Percentiles rank a stretch among this genome's conserved stretches.
These are phyloP conservation scores for Carettochelys insculpta DNA, from an alignment of 2,113 vertebrate species.

Conservation along the genomic window DNA sequence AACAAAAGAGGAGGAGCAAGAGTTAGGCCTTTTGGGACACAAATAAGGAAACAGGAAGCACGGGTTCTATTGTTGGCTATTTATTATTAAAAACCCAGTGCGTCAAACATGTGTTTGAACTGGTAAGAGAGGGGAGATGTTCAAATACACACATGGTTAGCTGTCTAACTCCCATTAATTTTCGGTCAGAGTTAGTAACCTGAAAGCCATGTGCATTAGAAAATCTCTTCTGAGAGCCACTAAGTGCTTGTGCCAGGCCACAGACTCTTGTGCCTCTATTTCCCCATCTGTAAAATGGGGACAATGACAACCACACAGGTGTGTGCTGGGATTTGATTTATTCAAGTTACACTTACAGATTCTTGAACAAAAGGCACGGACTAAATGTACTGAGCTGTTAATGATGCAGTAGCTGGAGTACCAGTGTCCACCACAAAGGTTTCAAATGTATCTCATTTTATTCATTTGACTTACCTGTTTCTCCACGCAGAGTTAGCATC, in stretches of 20 bases:
- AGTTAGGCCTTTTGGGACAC: not conserved
- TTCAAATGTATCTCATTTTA: not conserved
- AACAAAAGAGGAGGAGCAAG: not conserved
- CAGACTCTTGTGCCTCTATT: not conserved
- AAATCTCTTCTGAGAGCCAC: not conserved
- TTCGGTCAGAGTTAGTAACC: slow-evolving; percentile 16
- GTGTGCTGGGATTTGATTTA: not conserved
- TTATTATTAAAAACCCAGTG: not conserved
- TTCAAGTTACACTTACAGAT: not conserved
- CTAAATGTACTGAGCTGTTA: not conserved
- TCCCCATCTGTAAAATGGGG: not conserved
- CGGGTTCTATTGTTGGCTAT: not conserved
- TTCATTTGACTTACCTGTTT: not conserved
- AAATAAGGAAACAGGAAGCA: not conserved
- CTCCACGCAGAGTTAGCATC: not conserved
- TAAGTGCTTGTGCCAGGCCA: accelerated
- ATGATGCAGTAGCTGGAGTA: not conserved
- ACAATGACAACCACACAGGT: not conserved
- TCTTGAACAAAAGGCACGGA: not conserved
- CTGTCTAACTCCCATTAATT: slow-evolving; percentile 33
- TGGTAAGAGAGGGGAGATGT: not conserved
- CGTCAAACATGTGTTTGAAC: not conserved
- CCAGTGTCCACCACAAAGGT: not conserved
- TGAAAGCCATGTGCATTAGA: not conserved
- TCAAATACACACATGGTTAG: not conserved